A percentile compares a stretch with the other conserved stretches of the same genome.
Evolutionary conservation across 2,797 vertebrate species (phyloP).

Genomic region (Yasuhikotakia modesta): DNA sequence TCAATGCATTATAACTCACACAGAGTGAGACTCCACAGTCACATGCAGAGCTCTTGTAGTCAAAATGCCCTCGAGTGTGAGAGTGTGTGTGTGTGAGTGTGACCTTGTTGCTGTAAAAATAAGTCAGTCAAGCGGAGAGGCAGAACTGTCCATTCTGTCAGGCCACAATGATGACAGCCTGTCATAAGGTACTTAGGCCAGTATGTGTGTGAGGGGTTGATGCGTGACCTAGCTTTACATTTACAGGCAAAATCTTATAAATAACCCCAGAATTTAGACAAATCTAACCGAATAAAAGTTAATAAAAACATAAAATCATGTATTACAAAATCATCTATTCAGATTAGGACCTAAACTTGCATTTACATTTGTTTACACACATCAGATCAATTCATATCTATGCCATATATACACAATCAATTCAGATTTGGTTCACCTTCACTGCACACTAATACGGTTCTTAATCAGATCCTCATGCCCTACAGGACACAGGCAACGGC

Average conservation of each 20-base stretch:
- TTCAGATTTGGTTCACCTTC: neutral
- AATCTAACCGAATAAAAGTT: neutral
- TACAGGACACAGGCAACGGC: neutral
- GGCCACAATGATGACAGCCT: conserved; percentile 24
- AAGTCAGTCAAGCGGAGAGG: conserved; percentile 41
- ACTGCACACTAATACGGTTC: neutral
- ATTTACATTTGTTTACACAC: too few species aligned
- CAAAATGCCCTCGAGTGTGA: conserved; percentile 37
- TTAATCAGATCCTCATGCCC: neutral
- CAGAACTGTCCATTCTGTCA: conserved; percentile 36
- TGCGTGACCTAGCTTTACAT: conserved; percentile 10
- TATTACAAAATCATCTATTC: too few species aligned
- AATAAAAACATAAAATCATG: too few species aligned
- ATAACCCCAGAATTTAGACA: neutral
- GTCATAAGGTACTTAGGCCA: conserved; percentile 3
- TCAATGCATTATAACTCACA: conserved; percentile 26
- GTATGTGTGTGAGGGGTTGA: neutral
- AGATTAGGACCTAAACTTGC: too few species aligned
- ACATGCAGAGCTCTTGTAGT: conserved; percentile 27
- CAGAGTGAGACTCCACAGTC: conserved; percentile 14
- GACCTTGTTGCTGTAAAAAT: conserved; percentile 52
- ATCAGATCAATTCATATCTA: neutral
- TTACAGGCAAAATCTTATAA: neutral
- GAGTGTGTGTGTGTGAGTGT: neutral
- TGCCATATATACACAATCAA: neutral